A percentile compares a stretch with the other conserved stretches of the same genome.
phyloP scores from a whole-genome alignment of 2,888 invertebrate species.

The Xestia rhomboidea region DNA sequence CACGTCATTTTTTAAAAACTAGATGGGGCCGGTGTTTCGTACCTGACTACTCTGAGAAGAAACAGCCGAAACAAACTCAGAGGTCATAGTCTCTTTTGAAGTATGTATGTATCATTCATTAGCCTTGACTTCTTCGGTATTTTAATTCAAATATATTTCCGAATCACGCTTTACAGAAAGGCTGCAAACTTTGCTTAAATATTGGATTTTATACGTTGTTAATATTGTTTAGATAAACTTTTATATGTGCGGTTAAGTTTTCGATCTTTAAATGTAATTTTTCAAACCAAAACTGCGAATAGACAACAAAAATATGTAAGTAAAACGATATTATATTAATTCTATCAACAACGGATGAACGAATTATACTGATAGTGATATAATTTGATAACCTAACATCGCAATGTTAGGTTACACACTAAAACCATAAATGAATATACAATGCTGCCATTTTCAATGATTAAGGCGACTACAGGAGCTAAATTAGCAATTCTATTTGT shows the following conservation, averaged over 20 bases:
- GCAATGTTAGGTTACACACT: constrained; percentile 16
- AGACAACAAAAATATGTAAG: constrained; percentile 17
- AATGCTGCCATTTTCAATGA: too few relatives aligned
- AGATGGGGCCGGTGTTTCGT: too few relatives aligned
- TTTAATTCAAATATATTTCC: constrained; percentile 12
- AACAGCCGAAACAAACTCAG: too few relatives aligned
- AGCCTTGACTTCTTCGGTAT: constrained; percentile 29
- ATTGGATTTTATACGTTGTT: not conserved
- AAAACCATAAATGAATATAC: constrained; percentile 2
- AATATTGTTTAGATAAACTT: not conserved
- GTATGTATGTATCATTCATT: too few relatives aligned
- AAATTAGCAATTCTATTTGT: too few relatives aligned
- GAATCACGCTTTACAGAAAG: not conserved
- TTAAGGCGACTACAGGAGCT: too few relatives aligned
- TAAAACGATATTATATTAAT: constrained; percentile 25
- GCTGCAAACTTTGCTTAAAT: not conserved
- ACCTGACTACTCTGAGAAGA: too few relatives aligned
- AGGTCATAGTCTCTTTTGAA: too few relatives aligned
- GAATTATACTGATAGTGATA: constrained; percentile 24
- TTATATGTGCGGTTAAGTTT: constrained; percentile 5
- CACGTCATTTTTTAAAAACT: too few relatives aligned
- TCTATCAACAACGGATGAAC: constrained; percentile 20
- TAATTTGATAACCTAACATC: constrained; percentile 34
- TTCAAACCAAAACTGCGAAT: constrained; percentile 12
- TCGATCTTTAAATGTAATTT: not conserved